Evolutionary conservation across 2,888 invertebrate species (phyloP).

Genomic region (Aproaerema taeniolella): DNA sequence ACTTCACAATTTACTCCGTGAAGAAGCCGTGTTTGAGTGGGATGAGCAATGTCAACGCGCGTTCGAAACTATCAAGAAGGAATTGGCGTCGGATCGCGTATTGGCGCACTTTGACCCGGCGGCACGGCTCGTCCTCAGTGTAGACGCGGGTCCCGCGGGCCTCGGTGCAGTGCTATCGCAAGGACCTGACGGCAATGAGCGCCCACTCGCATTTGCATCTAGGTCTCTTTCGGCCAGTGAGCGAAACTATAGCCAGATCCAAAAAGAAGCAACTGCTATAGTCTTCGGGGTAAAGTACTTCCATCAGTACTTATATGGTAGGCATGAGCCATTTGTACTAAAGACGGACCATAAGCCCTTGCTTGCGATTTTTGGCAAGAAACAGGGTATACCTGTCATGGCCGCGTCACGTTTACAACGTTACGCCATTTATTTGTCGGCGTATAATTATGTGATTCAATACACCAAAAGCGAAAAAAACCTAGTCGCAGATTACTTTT

Average conservation of each 20-base stretch:
- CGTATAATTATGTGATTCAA: slow-evolving; percentile 14
- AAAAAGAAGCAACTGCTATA: slow-evolving; percentile 21
- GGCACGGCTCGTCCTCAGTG: slow-evolving; percentile 12
- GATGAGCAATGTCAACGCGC: not conserved
- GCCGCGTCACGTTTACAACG: not conserved
- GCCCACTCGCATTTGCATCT: slow-evolving; percentile 1
- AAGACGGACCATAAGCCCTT: not conserved
- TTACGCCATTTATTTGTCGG: slow-evolving; percentile 18
- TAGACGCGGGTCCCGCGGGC: slow-evolving; percentile 12
- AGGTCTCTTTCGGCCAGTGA: slow-evolving; percentile 7
- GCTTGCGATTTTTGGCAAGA: not conserved
- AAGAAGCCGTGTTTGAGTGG: slow-evolving; percentile 15
- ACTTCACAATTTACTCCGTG: slow-evolving; percentile 15
- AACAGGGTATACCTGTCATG: not conserved
- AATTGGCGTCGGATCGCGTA: slow-evolving; percentile 9
- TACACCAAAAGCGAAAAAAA: not conserved
- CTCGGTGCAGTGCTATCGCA: slow-evolving; percentile 1
- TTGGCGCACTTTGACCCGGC: slow-evolving; percentile 17
- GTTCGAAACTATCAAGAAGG: not conserved
- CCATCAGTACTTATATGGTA: slow-evolving; percentile 21
- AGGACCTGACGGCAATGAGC: not conserved
- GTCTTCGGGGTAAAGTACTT: slow-evolving; percentile 20
- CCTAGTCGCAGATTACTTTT: slow-evolving; percentile 3
- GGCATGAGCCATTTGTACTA: not conserved
- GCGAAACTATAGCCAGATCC: slow-evolving; percentile 21